Percentiles rank a stretch among this genome's conserved stretches.
Evolutionary conservation across 2,113 vertebrate species (phyloP).

Genomic region (Engystomops pustulosus): DNA sequence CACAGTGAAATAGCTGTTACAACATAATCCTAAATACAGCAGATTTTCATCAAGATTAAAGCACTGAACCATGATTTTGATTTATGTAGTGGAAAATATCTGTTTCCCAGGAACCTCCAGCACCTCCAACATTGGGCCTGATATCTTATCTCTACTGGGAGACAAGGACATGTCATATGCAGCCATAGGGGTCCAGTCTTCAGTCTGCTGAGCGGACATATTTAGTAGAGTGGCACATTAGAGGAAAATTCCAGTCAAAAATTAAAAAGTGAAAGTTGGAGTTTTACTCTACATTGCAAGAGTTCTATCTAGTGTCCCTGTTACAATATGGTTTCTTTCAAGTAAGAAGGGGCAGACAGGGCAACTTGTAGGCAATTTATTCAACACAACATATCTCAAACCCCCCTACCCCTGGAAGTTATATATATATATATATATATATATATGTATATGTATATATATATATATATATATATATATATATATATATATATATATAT

Average conservation of each 20-base stretch:
- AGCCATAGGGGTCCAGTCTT: constrained; percentile 11
- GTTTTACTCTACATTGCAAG: no score
- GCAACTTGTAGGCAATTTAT: no score
- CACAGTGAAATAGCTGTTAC: background rate
- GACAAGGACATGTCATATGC: constrained; percentile 3
- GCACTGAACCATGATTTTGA: constrained; percentile 7
- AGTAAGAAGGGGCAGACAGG: no score
- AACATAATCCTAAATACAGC: constrained; percentile 28
- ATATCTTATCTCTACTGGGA: constrained; percentile 27
- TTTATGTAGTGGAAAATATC: constrained; percentile 30
- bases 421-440: no score
- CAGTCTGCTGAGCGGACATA: background rate
- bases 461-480: no score
- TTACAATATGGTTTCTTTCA: background rate
- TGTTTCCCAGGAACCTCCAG: constrained; percentile 37
- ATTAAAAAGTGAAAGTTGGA: background rate
- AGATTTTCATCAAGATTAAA: constrained; percentile 42
- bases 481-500: no score
- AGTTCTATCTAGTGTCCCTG: background rate
- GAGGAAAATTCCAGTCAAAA: background rate
- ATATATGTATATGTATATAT: no score
- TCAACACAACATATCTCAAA: no score
- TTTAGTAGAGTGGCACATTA: background rate
- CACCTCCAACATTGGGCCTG: background rate
- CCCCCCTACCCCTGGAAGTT: no score